These are phyloP conservation scores for Schizopygopsis malacanthus DNA, from an alignment of 2,797 vertebrate species.

Conservation along the genomic window DNA sequence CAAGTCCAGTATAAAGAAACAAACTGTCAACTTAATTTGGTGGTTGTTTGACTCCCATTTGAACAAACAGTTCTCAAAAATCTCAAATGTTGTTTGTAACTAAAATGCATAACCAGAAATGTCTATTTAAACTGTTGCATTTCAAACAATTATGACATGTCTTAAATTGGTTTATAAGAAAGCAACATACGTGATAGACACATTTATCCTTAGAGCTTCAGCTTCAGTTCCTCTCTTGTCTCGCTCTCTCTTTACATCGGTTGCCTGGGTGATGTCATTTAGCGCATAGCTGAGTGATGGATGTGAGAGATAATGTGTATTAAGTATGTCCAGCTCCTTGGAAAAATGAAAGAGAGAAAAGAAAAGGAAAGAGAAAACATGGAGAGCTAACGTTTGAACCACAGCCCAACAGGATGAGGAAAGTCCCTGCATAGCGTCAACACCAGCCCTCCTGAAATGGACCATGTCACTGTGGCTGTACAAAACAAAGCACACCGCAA, in stretches of 20 bases:
- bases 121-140: conserved; percentile 33
- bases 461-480: conserved; percentile 81
- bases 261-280: conserved; percentile 83
- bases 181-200: conserved; percentile 24
- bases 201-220: conserved; percentile 37
- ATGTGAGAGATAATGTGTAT: conserved; percentile 88
- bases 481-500: conserved; percentile 58
- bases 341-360: conserved; percentile 65
- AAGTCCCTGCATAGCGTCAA: conserved; percentile 89
- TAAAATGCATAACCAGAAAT: conserved; percentile 31
- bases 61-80: conserved; percentile 54
- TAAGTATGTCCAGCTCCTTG: conserved; percentile 86
- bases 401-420: conserved; percentile 87
- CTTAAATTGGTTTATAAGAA: conserved; percentile 47
- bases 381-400: conserved; percentile 71
- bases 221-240: conserved; percentile 41
- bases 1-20: conserved; percentile 57
- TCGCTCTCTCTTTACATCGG: conserved; percentile 73
- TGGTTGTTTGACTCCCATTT: conserved; percentile 45
- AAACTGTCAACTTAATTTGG: conserved; percentile 58
- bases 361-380: conserved; percentile 39
- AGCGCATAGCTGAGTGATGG: conserved; percentile 82
- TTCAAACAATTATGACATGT: conserved; percentile 48
- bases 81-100: conserved; percentile 18
- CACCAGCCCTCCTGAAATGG: conserved; percentile 85